Percentiles rank a stretch among this genome's conserved stretches.
These are phyloP conservation scores for Aphaenogaster ashmeadi DNA, from an alignment of 1,140 invertebrate genomes.

Conservation along the genomic window DNA sequence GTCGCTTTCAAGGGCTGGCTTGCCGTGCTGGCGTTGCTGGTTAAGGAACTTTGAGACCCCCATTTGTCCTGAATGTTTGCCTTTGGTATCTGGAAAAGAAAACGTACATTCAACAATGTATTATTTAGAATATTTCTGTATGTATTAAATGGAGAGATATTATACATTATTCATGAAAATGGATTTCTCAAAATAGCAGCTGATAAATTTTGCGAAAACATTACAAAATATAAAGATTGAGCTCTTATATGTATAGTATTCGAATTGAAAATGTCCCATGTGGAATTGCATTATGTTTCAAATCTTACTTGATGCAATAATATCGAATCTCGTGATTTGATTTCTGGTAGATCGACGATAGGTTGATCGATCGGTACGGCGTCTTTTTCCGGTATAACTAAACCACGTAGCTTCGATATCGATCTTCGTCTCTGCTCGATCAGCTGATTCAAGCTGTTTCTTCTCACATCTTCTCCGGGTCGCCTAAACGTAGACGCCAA, in stretches of 20 bases:
- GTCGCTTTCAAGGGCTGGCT: slow-evolving; percentile 79
- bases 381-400: slow-evolving; percentile 94
- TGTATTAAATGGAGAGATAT: neutral
- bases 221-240: neutral
- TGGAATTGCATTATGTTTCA: neutral
- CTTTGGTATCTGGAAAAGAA: slow-evolving; percentile 74
- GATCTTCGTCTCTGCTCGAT: slow-evolving; percentile 93
- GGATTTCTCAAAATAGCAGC: neutral
- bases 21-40: slow-evolving; percentile 81
- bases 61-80: slow-evolving; percentile 83
- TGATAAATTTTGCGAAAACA: neutral
- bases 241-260: neutral
- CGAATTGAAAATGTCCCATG: neutral
- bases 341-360: slow-evolving; percentile 92
- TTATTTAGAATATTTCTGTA: neutral
- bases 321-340: slow-evolving; percentile 90
- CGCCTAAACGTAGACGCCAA: slow-evolving; percentile 83
- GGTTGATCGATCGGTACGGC: slow-evolving; percentile 87
- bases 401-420: slow-evolving; percentile 93
- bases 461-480: slow-evolving; percentile 82
- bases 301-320: slow-evolving; percentile 79
- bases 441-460: slow-evolving; percentile 89
- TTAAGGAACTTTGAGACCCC: slow-evolving; percentile 83
- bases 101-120: neutral
- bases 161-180: slow-evolving; percentile 3